A percentile compares a stretch with the other conserved stretches of the same genome.
Conservation (phyloP, 35 echinoderm and acorn worm species). For the Chiridota heheva region DNA sequence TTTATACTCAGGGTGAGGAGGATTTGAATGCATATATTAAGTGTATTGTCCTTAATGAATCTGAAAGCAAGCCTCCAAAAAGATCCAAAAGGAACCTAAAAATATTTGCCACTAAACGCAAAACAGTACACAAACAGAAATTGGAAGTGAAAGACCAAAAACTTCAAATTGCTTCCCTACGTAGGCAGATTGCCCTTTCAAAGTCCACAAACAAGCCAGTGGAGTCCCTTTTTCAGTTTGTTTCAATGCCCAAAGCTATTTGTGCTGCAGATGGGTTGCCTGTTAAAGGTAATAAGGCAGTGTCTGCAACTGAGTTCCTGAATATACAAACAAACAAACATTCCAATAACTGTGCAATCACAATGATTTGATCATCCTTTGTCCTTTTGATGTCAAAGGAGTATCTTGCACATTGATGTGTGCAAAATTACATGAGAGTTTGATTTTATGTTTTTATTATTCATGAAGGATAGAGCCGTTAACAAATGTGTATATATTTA, state of each 20-base stretch:
- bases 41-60: neutral
- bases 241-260: constrained; percentile 34
- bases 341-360: no score
- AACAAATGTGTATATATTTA: no score
- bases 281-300: constrained; percentile 23
- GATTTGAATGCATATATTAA: constrained; percentile 31
- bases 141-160: constrained; percentile 29
- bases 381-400: no score
- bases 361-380: no score
- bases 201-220: constrained; percentile 19
- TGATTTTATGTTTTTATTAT: no score
- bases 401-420: no score
- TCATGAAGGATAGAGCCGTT: no score
- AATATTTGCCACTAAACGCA: constrained; percentile 2
- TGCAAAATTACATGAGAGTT: no score
- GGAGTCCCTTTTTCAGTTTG: constrained; percentile 8
- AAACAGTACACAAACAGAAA: constrained; percentile 13
- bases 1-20: constrained; percentile 16
- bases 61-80: neutral
- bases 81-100: constrained; percentile 13
- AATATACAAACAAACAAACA: no score
- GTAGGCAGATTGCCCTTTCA: constrained; percentile 8
- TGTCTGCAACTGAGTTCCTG: neutral
- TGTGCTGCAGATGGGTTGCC: constrained; percentile 28
- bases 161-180: constrained; percentile 18